Evolutionary conservation across 2,888 invertebrate genomes (phyloP).

Genomic region (Hecatera dysodea): DNA sequence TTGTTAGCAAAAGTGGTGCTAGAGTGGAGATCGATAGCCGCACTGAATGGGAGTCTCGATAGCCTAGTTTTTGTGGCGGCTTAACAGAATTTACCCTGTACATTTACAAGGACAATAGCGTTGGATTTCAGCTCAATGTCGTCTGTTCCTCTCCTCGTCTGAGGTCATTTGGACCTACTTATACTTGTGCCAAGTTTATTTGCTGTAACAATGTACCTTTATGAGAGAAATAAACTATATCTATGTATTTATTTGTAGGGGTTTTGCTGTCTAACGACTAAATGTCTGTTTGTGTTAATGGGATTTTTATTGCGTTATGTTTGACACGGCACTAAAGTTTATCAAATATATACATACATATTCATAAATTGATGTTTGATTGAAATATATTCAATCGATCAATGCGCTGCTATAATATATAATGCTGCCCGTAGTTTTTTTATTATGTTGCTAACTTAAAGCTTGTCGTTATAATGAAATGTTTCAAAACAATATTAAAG

Average conservation of each 20-base stretch:
- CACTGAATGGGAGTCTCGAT: constrained; percentile 61
- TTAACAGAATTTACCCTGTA: constrained; percentile 51
- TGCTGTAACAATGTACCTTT: too few relatives aligned
- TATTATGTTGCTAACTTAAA: background rate
- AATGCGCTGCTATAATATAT: too few relatives aligned
- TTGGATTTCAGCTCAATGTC: constrained; percentile 46
- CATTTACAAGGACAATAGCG: constrained; percentile 39
- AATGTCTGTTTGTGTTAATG: constrained; percentile 32
- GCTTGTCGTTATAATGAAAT: background rate
- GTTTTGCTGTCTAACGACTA: background rate
- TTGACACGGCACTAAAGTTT: background rate
- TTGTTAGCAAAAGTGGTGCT: constrained; percentile 65
- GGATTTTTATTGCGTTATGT: constrained; percentile 34
- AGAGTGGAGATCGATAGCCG: constrained; percentile 71
- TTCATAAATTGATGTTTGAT: too few relatives aligned
- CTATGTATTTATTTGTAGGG: too few relatives aligned
- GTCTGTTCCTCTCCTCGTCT: constrained; percentile 26
- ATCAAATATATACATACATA: too few relatives aligned
- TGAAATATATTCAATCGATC: constrained; percentile 4
- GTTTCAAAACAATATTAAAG: background rate
- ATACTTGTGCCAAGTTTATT: background rate
- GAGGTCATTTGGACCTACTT: constrained; percentile 18
- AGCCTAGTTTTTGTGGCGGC: constrained; percentile 65
- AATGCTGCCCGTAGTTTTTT: background rate
- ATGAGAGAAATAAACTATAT: too few relatives aligned